These are phyloP conservation scores for Hippopotamus amphibius DNA, from an alignment of 2,113 vertebrate species.

Conservation along the genomic window DNA sequence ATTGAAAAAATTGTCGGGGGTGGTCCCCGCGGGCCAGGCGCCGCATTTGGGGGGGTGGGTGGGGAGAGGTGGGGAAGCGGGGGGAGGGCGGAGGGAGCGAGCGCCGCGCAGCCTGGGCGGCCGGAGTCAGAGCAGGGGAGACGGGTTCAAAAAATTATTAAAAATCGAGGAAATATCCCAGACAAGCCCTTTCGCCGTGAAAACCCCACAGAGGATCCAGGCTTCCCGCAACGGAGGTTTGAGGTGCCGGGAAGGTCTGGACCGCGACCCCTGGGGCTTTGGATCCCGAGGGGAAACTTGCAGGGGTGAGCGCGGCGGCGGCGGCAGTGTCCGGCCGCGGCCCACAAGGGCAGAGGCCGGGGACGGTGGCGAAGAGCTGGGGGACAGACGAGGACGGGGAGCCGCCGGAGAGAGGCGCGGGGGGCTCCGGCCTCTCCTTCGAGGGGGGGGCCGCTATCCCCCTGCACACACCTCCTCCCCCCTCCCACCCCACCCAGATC, in stretches of 20 bases:
- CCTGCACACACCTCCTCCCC: slow-evolving; percentile 64
- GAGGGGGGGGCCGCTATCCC: slow-evolving; percentile 43
- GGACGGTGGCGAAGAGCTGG: slow-evolving; percentile 77
- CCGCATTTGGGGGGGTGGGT: slow-evolving; percentile 63
- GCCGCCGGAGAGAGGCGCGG: not conserved
- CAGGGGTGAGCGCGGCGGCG: slow-evolving; percentile 68
- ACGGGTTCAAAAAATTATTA: slow-evolving; percentile 91
- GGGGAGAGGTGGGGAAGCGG: slow-evolving; percentile 74
- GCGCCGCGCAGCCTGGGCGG: slow-evolving; percentile 72
- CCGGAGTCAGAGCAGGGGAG: slow-evolving; percentile 61
- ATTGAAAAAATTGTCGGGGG: slow-evolving; percentile 87
- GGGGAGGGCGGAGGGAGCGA: slow-evolving; percentile 78
- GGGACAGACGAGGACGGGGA: not conserved
- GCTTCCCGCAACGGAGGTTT: slow-evolving; percentile 74
- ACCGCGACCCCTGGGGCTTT: slow-evolving; percentile 79
- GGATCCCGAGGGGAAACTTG: slow-evolving; percentile 83
- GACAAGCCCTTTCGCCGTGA: slow-evolving; percentile 85
- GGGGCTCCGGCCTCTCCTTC: not conserved
- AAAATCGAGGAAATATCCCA: slow-evolving; percentile 89
- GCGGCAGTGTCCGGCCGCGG: slow-evolving; percentile 88
- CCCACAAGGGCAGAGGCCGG: slow-evolving; percentile 87
- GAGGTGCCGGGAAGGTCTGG: slow-evolving; percentile 52
- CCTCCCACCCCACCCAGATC: slow-evolving; percentile 74
- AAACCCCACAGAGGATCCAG: slow-evolving; percentile 88
- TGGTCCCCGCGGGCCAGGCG: slow-evolving; percentile 63